Conservation (phyloP, 2,113 vertebrate genomes). For the Pachycephala philippinensis region DNA sequence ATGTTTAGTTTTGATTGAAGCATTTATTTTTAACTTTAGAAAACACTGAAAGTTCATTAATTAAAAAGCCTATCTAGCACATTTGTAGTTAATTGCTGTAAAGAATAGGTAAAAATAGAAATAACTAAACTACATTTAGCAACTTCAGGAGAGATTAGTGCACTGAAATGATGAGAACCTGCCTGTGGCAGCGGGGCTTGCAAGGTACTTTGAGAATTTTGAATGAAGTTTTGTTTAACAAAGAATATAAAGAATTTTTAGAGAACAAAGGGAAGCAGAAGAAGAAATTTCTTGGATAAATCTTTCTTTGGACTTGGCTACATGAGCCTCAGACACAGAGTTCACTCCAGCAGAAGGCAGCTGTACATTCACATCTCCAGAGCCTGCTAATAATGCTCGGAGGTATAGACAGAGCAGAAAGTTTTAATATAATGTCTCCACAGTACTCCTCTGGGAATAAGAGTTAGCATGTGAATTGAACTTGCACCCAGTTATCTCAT, state of each 20-base stretch:
- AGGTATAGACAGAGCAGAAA: slow-evolving; percentile 10
- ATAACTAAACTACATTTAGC: background rate
- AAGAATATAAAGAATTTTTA: background rate
- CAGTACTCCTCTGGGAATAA: slow-evolving; percentile 17
- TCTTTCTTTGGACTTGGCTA: background rate
- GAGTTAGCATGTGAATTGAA: slow-evolving; percentile 58
- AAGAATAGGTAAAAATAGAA: slow-evolving; percentile 29
- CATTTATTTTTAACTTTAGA: background rate
- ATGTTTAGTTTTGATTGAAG: background rate
- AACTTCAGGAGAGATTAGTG: background rate
- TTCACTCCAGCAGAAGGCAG: slow-evolving; percentile 16
- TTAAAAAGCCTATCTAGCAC: background rate
- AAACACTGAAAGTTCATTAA: background rate
- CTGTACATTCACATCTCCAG: background rate
- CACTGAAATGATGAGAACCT: background rate
- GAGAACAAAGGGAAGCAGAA: background rate
- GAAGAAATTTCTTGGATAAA: background rate
- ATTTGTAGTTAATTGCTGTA: slow-evolving; percentile 11
- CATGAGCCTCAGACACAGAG: background rate
- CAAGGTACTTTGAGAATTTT: background rate
- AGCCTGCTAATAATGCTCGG: background rate
- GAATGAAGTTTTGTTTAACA: background rate
- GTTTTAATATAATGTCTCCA: slow-evolving; percentile 22
- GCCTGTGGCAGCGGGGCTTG: background rate
- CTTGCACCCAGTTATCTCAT: slow-evolving; percentile 65